Base-by-base conservation (phyloP, 2,888 invertebrate species). In the Oligia fasciuncula region DNA sequence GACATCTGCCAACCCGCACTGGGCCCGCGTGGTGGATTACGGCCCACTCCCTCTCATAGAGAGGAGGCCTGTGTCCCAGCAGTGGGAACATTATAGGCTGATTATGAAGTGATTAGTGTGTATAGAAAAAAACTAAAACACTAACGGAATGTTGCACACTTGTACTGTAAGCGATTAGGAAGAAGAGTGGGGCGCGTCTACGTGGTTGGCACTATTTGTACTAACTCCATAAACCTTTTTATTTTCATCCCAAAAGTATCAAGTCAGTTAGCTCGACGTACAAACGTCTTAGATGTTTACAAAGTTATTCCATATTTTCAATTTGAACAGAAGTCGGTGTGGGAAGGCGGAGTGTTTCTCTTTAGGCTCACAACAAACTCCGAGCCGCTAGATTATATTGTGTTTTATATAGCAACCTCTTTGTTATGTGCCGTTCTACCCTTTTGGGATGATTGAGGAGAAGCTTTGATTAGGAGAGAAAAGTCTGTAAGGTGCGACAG, bases 281-380 rank as follows among this genome's bases (percentile, higher is more conserved):
- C 78, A 87, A 88, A 79, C 87, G 89, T 92, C 92, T 93, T 93
- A 93, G 95, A 95, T 95, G 95, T 96, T 96, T 95, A 96, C 96
- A 95, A 95, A 96, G 95, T 96, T 96, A 96, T 95, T 95, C 91
- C 94, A 96, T 96, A 96, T 96, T 96, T 96, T 96, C 95, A 95
- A 96, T 96, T 94, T 94, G 94, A 96, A 95, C 93, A 95, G 94
- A 91, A 91, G 93, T 91, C 93, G 92, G 93, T 94, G 94, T 94
- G 95, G 95, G 95, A 94, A 94, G 94, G 93, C 92, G 91, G 92
- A 90, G 88, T 93, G 92, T 91, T 93, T 91, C 89, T 88, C 85
- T 90, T 89, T 85, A 88, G 85, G 60, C 82, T 69, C 73, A 90
- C 88, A 90, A 90, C 87, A 89, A 78, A 85, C 85, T 84, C 79